Conservation (phyloP, 2,888 invertebrate genomes). For the Thyatira batis region DNA sequence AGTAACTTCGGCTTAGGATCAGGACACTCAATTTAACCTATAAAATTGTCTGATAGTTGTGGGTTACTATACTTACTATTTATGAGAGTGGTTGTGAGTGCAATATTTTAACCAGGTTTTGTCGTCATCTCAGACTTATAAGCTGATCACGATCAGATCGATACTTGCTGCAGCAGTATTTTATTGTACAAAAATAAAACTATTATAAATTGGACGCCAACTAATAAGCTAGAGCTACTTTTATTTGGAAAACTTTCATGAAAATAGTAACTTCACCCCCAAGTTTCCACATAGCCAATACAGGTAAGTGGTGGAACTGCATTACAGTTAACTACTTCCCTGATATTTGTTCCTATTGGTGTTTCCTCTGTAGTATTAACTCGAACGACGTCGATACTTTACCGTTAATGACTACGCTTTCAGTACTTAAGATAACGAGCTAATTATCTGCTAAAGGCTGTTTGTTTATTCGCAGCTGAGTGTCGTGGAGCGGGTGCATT, state of each 20-base stretch:
- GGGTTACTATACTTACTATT: too few relatives aligned
- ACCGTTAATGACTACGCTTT: constrained; percentile 32
- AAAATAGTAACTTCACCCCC: constrained; percentile 14
- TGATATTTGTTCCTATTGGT: constrained; percentile 68
- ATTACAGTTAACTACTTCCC: constrained; percentile 58
- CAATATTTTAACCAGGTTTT: too few relatives aligned
- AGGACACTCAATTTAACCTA: too few relatives aligned
- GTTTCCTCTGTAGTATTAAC: constrained; percentile 33
- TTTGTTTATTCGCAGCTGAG: not conserved
- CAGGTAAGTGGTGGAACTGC: constrained; percentile 52
- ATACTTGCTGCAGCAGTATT: too few relatives aligned
- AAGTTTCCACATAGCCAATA: constrained; percentile 29
- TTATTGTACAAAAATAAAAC: not conserved
- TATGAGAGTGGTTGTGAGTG: too few relatives aligned
- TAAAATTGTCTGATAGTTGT: too few relatives aligned
- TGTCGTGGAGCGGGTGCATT: constrained; percentile 13
- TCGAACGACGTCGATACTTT: constrained; percentile 24
- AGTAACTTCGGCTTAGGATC: too few relatives aligned
- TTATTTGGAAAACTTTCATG: not conserved
- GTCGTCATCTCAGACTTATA: too few relatives aligned
- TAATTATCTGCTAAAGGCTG: constrained; percentile 7
- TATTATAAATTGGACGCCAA: too few relatives aligned
- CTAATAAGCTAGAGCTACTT: not conserved
- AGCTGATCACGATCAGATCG: too few relatives aligned
- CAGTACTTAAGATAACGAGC: constrained; percentile 8